These are phyloP conservation scores for Diplogasteroides magnus DNA, from an alignment of 1,140 invertebrate genomes.

Conservation along the genomic window DNA sequence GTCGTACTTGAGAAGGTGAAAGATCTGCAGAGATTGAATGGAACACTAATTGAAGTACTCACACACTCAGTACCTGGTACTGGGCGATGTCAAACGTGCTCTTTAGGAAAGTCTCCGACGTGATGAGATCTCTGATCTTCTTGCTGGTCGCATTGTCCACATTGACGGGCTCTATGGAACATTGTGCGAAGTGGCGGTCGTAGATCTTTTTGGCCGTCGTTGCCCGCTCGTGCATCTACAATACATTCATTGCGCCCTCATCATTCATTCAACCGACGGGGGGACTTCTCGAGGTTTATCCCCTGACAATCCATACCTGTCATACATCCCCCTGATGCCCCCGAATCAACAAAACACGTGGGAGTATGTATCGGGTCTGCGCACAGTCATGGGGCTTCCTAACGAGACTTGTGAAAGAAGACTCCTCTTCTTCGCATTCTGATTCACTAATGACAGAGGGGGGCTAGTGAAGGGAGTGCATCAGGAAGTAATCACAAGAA, in stretches of 20 bases:
- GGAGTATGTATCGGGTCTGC: no score
- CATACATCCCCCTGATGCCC: no score
- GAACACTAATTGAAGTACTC: not conserved
- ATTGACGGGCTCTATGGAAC: slow-evolving; percentile 51
- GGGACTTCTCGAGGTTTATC: no score
- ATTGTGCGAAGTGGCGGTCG: slow-evolving; percentile 50
- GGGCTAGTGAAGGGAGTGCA: no score
- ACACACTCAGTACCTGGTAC: slow-evolving; percentile 38
- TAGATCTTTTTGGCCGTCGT: slow-evolving; percentile 41
- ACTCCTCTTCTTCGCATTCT: no score
- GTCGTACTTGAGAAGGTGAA: slow-evolving; percentile 52
- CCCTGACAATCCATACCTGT: no score
- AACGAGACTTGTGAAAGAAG: no score
- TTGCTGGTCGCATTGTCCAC: slow-evolving; percentile 52
- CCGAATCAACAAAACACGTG: no score
- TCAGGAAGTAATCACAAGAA: no score
- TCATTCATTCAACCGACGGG: no score
- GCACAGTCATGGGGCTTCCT: no score
- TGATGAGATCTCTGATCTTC: slow-evolving; percentile 41
- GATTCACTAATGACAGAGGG: no score
- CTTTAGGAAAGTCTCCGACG: slow-evolving; percentile 33
- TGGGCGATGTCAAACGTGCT: slow-evolving; percentile 52
- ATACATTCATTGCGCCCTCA: not conserved
- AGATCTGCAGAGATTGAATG: slow-evolving; percentile 37
- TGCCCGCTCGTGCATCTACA: slow-evolving; percentile 38